Percentiles rank a stretch among this genome's conserved stretches.
Conservation (phyloP, 2,113 vertebrate genomes). For the Phaethornis superciliosus region DNA sequence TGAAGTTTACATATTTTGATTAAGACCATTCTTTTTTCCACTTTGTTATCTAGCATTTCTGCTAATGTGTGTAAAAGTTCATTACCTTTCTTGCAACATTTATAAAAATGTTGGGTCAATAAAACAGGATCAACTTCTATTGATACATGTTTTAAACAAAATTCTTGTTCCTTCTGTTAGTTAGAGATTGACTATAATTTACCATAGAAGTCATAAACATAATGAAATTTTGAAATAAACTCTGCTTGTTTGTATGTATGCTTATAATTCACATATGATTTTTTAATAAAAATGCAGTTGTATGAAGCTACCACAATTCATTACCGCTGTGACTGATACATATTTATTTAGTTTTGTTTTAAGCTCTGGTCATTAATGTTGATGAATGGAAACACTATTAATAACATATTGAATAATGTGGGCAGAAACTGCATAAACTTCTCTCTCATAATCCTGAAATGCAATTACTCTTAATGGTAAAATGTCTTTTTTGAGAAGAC, state of each 20-base stretch:
- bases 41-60: constrained; percentile 23
- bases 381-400: neutral
- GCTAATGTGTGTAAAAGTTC: neutral
- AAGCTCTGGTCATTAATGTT: neutral
- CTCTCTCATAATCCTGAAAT: neutral
- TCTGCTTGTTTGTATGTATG: neutral
- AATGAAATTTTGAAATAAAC: neutral
- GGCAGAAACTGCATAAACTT: neutral
- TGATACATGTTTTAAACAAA: neutral
- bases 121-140: neutral
- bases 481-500: neutral
- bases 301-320: neutral
- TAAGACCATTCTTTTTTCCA: constrained; percentile 52
- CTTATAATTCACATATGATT: neutral
- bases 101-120: constrained; percentile 31
- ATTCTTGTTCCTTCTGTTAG: constrained; percentile 5
- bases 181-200: neutral
- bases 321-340: neutral
- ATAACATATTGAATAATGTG: neutral
- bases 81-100: constrained; percentile 10
- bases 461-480: neutral
- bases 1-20: constrained; percentile 72
- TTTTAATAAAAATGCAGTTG: neutral
- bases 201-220: neutral
- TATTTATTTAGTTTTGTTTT: constrained; percentile 15